A percentile compares a stretch with the other conserved stretches of the same genome.
phyloP scores from a whole-genome alignment of 2,888 invertebrate species.

The Drosophila pseudotakahashii region DNA sequence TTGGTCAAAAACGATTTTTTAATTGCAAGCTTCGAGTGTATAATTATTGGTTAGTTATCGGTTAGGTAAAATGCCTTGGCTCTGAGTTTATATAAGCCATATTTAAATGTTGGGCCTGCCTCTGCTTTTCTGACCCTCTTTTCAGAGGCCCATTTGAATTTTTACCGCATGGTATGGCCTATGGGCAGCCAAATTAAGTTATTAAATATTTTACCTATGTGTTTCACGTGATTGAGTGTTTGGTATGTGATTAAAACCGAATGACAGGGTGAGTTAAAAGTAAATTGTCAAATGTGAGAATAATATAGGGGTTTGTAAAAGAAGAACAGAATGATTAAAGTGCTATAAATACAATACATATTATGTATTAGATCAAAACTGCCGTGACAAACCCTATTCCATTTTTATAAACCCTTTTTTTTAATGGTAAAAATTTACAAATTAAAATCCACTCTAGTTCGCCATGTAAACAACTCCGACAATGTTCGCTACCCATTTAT shows the following conservation, averaged over 20 bases:
- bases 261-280: slow-evolving; percentile 46
- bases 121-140: slow-evolving; percentile 21
- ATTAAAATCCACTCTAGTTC: slow-evolving; percentile 8
- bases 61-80: slow-evolving; percentile 58
- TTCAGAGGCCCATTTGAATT: slow-evolving; percentile 39
- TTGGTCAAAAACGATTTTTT: slow-evolving; percentile 71
- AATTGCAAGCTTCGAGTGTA: slow-evolving; percentile 63
- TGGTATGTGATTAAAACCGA: slow-evolving; percentile 61
- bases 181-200: slow-evolving; percentile 71
- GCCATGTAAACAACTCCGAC: slow-evolving; percentile 9
- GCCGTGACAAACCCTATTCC: background rate
- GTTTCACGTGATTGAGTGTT: slow-evolving; percentile 10
- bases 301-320: too few relatives aligned
- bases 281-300: slow-evolving; percentile 9
- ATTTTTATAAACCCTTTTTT: background rate
- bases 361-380: background rate
- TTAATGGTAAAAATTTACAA: background rate
- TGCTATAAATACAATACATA: too few relatives aligned
- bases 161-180: slow-evolving; percentile 65
- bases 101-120: slow-evolving; percentile 58
- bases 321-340: too few relatives aligned
- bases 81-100: slow-evolving; percentile 65
- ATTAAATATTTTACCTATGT: slow-evolving; percentile 54
- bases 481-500: slow-evolving; percentile 8
- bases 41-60: slow-evolving; percentile 72